Evolutionary conservation across 92 coral and sea anemone genomes (phyloP).

Genomic region (Umimayanthus kanabou): DNA sequence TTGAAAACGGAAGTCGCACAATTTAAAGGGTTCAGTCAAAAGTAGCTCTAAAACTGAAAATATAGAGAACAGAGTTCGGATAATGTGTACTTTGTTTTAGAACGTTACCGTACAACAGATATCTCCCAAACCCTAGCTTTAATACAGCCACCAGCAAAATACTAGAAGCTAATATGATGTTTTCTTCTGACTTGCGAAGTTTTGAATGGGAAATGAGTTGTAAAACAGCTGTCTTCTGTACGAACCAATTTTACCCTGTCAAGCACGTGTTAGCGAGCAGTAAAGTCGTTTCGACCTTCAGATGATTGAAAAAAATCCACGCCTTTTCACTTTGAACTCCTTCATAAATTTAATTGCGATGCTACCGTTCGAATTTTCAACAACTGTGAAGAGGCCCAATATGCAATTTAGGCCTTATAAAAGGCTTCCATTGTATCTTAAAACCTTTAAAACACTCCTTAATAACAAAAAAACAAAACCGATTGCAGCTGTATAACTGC

Average conservation of each 20-base stretch:
- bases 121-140: conserved; percentile 7
- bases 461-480: conserved; percentile 44
- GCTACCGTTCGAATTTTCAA: neutral
- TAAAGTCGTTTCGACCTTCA: conserved; percentile 3
- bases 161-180: conserved; percentile 21
- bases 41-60: neutral
- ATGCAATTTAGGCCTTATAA: conserved; percentile 32
- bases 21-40: neutral
- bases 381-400: neutral
- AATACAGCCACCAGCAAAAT: conserved; percentile 41
- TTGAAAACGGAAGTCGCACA: conserved; percentile 35
- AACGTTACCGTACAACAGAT: neutral
- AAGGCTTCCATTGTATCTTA: conserved; percentile 25
- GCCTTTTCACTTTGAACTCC: conserved; percentile 11
- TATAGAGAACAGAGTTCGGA: neutral
- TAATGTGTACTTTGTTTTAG: neutral
- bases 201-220: conserved; percentile 38
- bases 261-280: conserved; percentile 29
- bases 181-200: conserved; percentile 28
- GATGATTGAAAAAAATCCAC: conserved; percentile 13
- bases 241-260: conserved; percentile 30
- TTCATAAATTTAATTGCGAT: neutral
- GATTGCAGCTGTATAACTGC: conserved; percentile 38
- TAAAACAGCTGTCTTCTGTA: conserved; percentile 34
- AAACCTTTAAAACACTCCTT: conserved; percentile 43